phyloP scores from a whole-genome alignment of 1,140 invertebrate species.

The Neodiprion pinetum region DNA sequence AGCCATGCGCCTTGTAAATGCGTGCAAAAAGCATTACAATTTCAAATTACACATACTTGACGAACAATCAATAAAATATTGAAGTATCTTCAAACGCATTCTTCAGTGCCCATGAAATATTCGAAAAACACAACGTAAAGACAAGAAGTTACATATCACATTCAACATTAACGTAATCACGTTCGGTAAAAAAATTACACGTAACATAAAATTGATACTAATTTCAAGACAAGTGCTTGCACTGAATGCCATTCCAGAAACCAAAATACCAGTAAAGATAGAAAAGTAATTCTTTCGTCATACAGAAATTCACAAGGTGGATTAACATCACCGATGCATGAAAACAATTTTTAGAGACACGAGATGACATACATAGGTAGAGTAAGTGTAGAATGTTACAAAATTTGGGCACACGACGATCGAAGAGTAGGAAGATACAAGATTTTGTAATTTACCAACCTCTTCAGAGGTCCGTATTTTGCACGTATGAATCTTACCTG shows the following conservation, averaged over 20 bases:
- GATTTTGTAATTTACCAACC: background rate
- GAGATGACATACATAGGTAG: background rate
- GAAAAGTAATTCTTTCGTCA: background rate
- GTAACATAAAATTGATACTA: too few relatives aligned
- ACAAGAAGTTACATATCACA: background rate
- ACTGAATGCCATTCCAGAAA: background rate
- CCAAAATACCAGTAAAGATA: background rate
- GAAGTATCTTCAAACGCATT: background rate
- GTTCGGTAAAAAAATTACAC: too few relatives aligned
- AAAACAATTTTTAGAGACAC: background rate
- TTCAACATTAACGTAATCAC: background rate
- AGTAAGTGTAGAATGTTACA: background rate
- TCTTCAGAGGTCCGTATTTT: background rate
- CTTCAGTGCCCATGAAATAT: background rate
- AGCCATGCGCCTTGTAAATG: conserved; percentile 14
- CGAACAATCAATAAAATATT: too few relatives aligned
- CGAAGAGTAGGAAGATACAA: background rate
- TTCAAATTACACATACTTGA: background rate
- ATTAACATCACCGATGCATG: background rate
- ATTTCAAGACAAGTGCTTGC: background rate
- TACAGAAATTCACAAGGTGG: background rate
- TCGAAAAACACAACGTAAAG: background rate
- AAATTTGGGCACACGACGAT: background rate
- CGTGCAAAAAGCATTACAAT: background rate
- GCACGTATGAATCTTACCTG: conserved; percentile 50